Percentiles rank a stretch among this genome's conserved stretches.
Conservation (phyloP, 1,140 invertebrate species). For the Hylaeus volcanicus region DNA sequence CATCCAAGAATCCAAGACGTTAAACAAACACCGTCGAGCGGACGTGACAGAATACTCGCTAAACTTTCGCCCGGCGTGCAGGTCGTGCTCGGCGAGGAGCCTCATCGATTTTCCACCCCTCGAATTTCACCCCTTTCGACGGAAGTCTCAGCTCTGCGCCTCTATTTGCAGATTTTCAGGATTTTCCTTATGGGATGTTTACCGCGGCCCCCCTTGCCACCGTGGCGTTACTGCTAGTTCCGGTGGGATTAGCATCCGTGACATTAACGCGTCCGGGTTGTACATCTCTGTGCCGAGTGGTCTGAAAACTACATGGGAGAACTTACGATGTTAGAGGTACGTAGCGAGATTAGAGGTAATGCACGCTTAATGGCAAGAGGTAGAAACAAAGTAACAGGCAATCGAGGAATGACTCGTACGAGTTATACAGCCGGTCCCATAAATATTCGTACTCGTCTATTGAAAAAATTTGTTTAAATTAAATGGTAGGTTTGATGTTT, state of each 20-base stretch:
- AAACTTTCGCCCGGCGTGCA: not conserved
- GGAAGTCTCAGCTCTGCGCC: not conserved
- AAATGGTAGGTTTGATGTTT: too few relatives aligned
- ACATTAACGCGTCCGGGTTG: not conserved
- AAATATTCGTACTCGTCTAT: too few relatives aligned
- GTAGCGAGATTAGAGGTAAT: too few relatives aligned
- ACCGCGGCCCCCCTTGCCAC: not conserved
- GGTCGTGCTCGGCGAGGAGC: not conserved
- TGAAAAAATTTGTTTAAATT: too few relatives aligned
- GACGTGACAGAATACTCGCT: not conserved
- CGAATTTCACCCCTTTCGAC: not conserved
- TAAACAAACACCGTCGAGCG: slow-evolving; percentile 15
- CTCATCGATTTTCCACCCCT: slow-evolving; percentile 6
- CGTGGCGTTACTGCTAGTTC: not conserved
- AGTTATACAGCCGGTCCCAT: too few relatives aligned
- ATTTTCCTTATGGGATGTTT: not conserved
- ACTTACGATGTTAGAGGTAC: too few relatives aligned
- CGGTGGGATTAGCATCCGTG: not conserved
- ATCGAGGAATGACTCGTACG: too few relatives aligned
- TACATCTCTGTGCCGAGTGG: not conserved
- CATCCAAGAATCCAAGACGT: slow-evolving; percentile 26
- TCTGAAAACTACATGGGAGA: not conserved
- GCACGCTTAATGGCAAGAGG: not conserved
- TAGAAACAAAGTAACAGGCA: too few relatives aligned
- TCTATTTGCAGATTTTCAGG: not conserved